Evolutionary conservation across 2,797 vertebrate genomes (phyloP), one percentile per base, ranked within the genome.

Genomic region (Sebastes kiyomatsui): DNA sequence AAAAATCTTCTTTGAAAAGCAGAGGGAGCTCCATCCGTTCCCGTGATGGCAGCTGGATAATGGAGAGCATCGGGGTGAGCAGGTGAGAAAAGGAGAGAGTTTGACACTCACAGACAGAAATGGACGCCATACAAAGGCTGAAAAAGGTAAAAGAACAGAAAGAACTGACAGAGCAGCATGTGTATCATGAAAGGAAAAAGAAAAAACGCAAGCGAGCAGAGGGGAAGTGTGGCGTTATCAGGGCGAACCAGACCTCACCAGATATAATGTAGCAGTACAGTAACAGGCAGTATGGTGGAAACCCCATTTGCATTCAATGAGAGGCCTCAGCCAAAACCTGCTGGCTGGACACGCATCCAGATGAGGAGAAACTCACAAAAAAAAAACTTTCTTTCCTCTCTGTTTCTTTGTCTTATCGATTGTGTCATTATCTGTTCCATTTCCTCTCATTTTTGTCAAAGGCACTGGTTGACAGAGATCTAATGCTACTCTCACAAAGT

Each of bases 281-380:
- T 76, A 84, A 78, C 66, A 70, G 52, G 56, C 75, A 62, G 74
- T 60, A 67, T 54, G 61, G 64, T 54, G 77, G 72, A 82, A 83
- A 78, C 74, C 46, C 64, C 60, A 93, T 92, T 93, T 90, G 88
- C 86, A 92, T 90, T 92, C 82, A 93, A 93, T 86, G 79, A 91
- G 90, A 81, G 66, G 73, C 69, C 10, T 9, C 20, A 65, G 91
- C 87, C 86, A 90, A 78, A 79, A 75, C 42, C 75, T 77, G 59
- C 79, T 87, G 86, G 80, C 86, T 84, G 76, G 80, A 87, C 81
- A 67, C 4, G 3, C 52, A 77, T 67, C 83, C 85, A 88, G 79
- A 90, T 84, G 70, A 84, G 55, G 64, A 28, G 72, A 76, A 59
- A 30, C n/a, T 55, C 54, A 72, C 33, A 78, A 64, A 78, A 77